Percentiles rank a stretch among this genome's conserved stretches.
These are phyloP conservation scores for Biston betularia DNA, from an alignment of 2,888 invertebrate genomes.

Conservation along the genomic window DNA sequence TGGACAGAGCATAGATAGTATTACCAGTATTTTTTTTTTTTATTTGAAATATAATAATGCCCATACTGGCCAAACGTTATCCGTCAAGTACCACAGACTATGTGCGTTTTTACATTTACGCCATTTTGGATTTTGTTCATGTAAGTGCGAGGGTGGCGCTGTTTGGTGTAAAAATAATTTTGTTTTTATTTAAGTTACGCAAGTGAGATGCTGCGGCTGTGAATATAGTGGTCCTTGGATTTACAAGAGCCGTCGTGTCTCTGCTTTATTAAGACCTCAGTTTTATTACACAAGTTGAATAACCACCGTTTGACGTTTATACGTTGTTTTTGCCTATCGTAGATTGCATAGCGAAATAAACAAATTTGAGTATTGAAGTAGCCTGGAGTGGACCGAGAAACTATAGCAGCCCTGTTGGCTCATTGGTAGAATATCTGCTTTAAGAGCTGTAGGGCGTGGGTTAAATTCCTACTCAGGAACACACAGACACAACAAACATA, in stretches of 20 bases:
- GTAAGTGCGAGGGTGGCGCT: conserved; percentile 64
- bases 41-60: too few relatives aligned
- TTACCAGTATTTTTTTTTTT: not conserved
- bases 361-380: not conserved
- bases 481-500: too few relatives aligned
- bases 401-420: too few relatives aligned
- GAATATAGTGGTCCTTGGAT: conserved; percentile 33
- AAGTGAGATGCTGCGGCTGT: conserved; percentile 35
- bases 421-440: too few relatives aligned
- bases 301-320: not conserved
- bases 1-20: too few relatives aligned
- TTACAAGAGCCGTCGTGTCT: conserved; percentile 32
- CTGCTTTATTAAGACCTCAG: conserved; percentile 23
- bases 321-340: conserved; percentile 11
- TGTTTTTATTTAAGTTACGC: conserved; percentile 43
- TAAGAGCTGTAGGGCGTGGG: too few relatives aligned
- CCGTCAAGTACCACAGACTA: conserved; percentile 74
- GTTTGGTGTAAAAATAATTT: conserved; percentile 46
- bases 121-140: conserved; percentile 78
- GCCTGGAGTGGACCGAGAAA: too few relatives aligned
- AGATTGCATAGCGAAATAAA: not conserved
- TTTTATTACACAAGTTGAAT: conserved; percentile 20
- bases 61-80: conserved; percentile 20
- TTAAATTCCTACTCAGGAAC: too few relatives aligned
- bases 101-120: conserved; percentile 81